Percentiles rank a stretch among this genome's conserved stretches.
Evolutionary conservation across 2,797 vertebrate species (phyloP).

Genomic region (Caiman crocodilus): DNA sequence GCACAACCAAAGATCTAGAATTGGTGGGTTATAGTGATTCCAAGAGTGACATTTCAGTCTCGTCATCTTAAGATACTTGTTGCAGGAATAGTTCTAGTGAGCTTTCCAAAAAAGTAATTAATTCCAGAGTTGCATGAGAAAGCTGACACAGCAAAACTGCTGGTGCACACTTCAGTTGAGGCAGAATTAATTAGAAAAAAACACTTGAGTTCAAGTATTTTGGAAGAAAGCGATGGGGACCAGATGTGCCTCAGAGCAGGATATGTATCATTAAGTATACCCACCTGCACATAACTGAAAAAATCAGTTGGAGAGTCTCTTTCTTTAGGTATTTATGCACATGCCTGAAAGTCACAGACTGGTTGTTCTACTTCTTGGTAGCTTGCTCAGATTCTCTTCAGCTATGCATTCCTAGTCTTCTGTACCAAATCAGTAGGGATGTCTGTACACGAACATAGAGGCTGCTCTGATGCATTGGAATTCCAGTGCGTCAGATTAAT

Average conservation of each 20-base stretch:
- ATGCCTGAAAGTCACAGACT: neutral
- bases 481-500: no score
- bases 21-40: slow-evolving; percentile 1
- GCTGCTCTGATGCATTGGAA: no score
- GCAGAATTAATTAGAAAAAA: neutral
- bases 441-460: no score
- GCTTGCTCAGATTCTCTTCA: neutral
- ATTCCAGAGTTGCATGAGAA: neutral
- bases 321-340: neutral
- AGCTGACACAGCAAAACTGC: neutral
- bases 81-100: neutral
- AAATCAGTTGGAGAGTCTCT: neutral
- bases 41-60: neutral
- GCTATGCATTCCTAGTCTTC: neutral
- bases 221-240: neutral
- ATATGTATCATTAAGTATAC: neutral
- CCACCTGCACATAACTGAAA: neutral
- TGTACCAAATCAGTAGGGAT: neutral
- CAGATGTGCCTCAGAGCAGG: neutral
- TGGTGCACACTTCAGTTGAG: neutral
- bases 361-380: neutral
- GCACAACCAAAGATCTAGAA: slow-evolving; percentile 26
- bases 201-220: neutral
- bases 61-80: neutral
- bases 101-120: neutral